Evolutionary conservation across 1,140 invertebrate genomes (phyloP).

Genomic region (Pissodes strobi): DNA sequence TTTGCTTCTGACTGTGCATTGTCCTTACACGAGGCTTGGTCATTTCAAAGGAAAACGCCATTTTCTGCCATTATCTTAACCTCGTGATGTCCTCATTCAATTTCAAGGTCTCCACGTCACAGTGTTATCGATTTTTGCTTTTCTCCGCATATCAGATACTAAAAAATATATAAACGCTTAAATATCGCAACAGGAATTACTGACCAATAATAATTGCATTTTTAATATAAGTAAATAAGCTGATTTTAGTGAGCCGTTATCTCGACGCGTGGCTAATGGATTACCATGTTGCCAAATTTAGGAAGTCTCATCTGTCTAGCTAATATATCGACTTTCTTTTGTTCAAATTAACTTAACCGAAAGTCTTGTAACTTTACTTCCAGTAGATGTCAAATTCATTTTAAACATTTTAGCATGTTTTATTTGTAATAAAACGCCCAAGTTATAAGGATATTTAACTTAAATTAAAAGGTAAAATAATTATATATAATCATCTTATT

Average conservation of each 20-base stretch:
- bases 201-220: conserved; percentile 6
- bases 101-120: conserved; percentile 35
- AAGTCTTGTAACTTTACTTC: no score
- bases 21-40: not conserved
- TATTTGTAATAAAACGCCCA: no score
- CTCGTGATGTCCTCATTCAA: conserved; percentile 19
- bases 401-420: no score
- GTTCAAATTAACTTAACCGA: no score
- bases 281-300: conserved; percentile 11
- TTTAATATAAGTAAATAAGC: no score
- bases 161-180: not conserved
- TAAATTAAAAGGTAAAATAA: no score
- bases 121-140: not conserved
- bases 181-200: not conserved
- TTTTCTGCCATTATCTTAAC: conserved; percentile 27
- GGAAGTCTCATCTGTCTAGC: no score
- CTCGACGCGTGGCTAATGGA: conserved; percentile 15
- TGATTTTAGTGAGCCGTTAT: not conserved
- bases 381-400: no score
- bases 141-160: not conserved
- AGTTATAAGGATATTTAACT: no score
- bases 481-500: no score
- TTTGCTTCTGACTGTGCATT: no score
- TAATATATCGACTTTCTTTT: no score
- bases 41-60: conserved; percentile 16